phyloP scores from a whole-genome alignment of 2,888 invertebrate genomes.

The Mongoloraphidia duomilia region DNA sequence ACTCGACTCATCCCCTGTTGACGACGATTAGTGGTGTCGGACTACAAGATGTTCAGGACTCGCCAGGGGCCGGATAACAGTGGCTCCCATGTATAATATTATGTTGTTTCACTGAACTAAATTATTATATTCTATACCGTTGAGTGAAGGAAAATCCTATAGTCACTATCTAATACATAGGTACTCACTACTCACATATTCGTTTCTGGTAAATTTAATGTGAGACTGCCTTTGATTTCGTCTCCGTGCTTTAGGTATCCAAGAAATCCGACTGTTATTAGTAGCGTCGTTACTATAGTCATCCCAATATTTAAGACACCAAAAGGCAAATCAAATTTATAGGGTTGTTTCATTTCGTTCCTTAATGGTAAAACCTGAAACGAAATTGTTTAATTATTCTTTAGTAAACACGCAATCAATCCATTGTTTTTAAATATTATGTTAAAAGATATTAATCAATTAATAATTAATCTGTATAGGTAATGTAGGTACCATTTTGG shows the following conservation, averaged over 20 bases:
- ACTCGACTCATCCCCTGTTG: too few species aligned
- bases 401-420: slow-evolving; percentile 20
- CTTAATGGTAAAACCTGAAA: slow-evolving; percentile 79
- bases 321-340: slow-evolving; percentile 57
- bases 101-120: too few species aligned
- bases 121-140: slow-evolving; percentile 11
- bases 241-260: slow-evolving; percentile 84
- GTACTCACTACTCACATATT: slow-evolving; percentile 34
- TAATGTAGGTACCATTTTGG: background rate
- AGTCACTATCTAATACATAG: slow-evolving; percentile 12
- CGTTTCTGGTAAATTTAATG: slow-evolving; percentile 62
- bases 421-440: background rate
- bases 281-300: slow-evolving; percentile 62
- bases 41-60: too few species aligned
- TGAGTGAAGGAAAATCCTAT: too few species aligned
- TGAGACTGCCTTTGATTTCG: slow-evolving; percentile 66
- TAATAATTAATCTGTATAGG: background rate
- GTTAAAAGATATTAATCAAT: background rate
- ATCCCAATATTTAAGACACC: slow-evolving; percentile 88
- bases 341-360: slow-evolving; percentile 75
- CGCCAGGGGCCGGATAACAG: too few species aligned
- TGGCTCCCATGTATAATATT: too few species aligned
- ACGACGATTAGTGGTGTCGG: too few species aligned
- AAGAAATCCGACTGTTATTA: slow-evolving; percentile 69
- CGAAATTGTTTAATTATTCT: slow-evolving; percentile 19